These are phyloP conservation scores for Tridacna crocea DNA, from an alignment of 2,888 invertebrate genomes.

Conservation along the genomic window DNA sequence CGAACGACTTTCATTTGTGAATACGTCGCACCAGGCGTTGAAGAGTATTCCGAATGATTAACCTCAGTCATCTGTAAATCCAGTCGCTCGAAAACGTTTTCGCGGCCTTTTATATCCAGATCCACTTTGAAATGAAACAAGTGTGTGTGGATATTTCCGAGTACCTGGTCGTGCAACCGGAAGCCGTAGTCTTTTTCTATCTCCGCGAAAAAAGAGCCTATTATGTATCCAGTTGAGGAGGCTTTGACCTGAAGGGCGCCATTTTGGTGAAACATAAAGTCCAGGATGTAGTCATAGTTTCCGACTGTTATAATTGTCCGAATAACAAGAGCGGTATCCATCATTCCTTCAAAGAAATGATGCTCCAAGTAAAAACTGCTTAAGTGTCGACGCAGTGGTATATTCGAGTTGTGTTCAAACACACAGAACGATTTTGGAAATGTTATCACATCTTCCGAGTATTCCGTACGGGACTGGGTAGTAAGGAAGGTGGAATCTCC, in stretches of 20 bases:
- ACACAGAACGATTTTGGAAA: slow-evolving; percentile 66
- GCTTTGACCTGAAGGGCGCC: slow-evolving; percentile 72
- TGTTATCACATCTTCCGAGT: slow-evolving; percentile 24
- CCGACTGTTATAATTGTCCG: slow-evolving; percentile 72
- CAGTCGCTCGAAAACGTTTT: slow-evolving; percentile 77
- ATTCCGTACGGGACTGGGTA: slow-evolving; percentile 31
- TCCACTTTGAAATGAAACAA: slow-evolving; percentile 76
- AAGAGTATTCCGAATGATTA: slow-evolving; percentile 56
- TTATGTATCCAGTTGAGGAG: slow-evolving; percentile 76
- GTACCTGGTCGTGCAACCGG: slow-evolving; percentile 65
- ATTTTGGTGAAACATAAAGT: slow-evolving; percentile 78
- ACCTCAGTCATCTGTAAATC: slow-evolving; percentile 66
- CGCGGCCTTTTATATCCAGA: slow-evolving; percentile 73
- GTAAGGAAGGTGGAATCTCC: slow-evolving; percentile 69
- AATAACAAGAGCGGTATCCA: slow-evolving; percentile 69
- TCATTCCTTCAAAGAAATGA: slow-evolving; percentile 74
- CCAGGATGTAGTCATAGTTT: slow-evolving; percentile 80
- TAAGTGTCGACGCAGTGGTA: slow-evolving; percentile 74
- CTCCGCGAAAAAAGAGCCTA: slow-evolving; percentile 56
- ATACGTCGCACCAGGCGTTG: slow-evolving; percentile 45
- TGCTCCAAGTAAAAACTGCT: slow-evolving; percentile 33
- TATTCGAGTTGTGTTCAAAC: slow-evolving; percentile 75
- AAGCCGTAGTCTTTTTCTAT: slow-evolving; percentile 67
- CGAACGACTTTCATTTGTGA: slow-evolving; percentile 60
- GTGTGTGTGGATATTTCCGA: slow-evolving; percentile 77